Percentiles rank a stretch among this genome's conserved stretches.
Evolutionary conservation across 2,888 invertebrate species (phyloP).

Genomic region (Trissoscelio sp.): DNA sequence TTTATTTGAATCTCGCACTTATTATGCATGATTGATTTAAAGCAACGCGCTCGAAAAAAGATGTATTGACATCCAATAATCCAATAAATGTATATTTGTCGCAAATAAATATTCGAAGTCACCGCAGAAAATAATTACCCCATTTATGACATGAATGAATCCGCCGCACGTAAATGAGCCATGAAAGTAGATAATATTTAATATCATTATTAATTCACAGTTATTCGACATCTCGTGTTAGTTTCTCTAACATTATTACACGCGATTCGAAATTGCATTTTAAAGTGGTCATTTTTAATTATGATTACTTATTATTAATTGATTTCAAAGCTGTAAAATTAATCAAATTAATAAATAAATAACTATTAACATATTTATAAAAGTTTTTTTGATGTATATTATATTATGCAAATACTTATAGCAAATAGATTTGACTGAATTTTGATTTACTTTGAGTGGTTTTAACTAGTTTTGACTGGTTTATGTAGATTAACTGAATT

Average conservation of each 20-base stretch:
- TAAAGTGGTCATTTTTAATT: neutral
- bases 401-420: too few species aligned
- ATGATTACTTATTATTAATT: too few species aligned
- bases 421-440: too few species aligned
- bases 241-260: too few species aligned
- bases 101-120: conserved; percentile 44
- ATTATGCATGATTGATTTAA: conserved; percentile 28
- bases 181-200: conserved; percentile 8
- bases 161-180: neutral
- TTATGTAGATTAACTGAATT: too few species aligned
- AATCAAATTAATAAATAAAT: too few species aligned
- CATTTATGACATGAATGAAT: conserved; percentile 23
- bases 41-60: conserved; percentile 4
- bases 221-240: neutral
- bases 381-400: too few species aligned
- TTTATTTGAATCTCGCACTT: conserved; percentile 19
- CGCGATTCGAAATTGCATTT: neutral
- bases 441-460: too few species aligned
- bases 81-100: conserved; percentile 55
- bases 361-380: too few species aligned
- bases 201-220: conserved; percentile 1
- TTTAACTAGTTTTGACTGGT: too few species aligned
- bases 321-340: too few species aligned
- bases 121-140: conserved; percentile 11
- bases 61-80: conserved; percentile 42